A percentile compares a stretch with the other conserved stretches of the same genome.
phyloP scores from a whole-genome alignment of 1,140 invertebrate genomes.

The Aphelinus certus region DNA sequence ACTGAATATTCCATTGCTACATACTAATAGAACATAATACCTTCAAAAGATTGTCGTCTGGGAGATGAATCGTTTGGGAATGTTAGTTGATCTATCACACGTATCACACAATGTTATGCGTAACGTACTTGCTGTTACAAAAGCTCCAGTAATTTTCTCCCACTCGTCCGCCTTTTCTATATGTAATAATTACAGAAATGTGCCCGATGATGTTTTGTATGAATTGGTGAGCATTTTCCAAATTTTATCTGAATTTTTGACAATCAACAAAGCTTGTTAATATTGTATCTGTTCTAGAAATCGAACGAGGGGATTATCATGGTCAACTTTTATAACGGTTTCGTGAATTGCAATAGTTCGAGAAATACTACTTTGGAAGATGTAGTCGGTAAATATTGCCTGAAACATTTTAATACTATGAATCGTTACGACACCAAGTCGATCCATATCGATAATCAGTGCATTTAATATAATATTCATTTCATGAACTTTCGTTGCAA shows the following conservation, averaged over 20 bases:
- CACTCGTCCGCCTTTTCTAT: slow-evolving; percentile 86
- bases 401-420: not conserved
- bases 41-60: slow-evolving; percentile 75
- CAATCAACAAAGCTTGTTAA: slow-evolving; percentile 9
- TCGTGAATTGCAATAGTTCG: slow-evolving; percentile 80
- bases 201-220: slow-evolving; percentile 83
- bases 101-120: slow-evolving; percentile 83
- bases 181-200: slow-evolving; percentile 87
- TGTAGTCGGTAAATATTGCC: slow-evolving; percentile 70
- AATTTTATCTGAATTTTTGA: slow-evolving; percentile 18
- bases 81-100: slow-evolving; percentile 91
- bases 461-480: no score
- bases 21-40: not conserved
- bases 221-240: slow-evolving; percentile 74
- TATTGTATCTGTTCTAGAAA: slow-evolving; percentile 67
- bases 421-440: no score
- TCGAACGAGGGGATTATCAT: slow-evolving; percentile 82
- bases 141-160: slow-evolving; percentile 88
- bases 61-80: slow-evolving; percentile 90
- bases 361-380: slow-evolving; percentile 77
- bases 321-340: slow-evolving; percentile 88
- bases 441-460: no score
- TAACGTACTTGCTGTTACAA: slow-evolving; percentile 77
- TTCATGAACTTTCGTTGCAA: no score
- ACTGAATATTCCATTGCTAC: not conserved